Percentiles rank a stretch among this genome's conserved stretches.
Conservation (phyloP, 2,113 vertebrate species). For the Chauna torquata region DNA sequence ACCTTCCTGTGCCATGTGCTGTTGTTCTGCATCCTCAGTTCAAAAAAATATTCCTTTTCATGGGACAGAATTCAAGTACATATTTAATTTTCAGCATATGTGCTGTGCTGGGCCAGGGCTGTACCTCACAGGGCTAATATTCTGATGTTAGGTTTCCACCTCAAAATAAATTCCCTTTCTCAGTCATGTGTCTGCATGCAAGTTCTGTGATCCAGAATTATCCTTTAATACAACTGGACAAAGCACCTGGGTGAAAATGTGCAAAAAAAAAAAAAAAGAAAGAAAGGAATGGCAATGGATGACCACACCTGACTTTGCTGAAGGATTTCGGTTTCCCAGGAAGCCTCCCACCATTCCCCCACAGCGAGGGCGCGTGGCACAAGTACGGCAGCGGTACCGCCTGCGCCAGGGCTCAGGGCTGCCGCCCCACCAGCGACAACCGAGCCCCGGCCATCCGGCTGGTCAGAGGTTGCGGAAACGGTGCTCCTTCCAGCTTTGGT, state of each 20-base stretch:
- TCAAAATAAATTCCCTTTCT: not conserved
- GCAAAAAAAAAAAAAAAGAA: not conserved
- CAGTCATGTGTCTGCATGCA: no score
- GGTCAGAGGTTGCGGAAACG: constrained; percentile 23
- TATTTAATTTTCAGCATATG: not conserved
- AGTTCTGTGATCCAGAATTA: not conserved
- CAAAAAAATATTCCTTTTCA: not conserved
- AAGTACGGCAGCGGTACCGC: not conserved
- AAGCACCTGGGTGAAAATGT: not conserved
- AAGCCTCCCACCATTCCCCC: not conserved
- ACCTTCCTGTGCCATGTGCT: not conserved
- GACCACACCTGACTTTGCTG: not conserved
- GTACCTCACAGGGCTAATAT: not conserved
- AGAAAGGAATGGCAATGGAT: fast-evolving
- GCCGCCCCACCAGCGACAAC: not conserved
- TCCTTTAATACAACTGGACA: not conserved
- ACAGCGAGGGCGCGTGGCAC: not conserved
- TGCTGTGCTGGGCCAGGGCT: not conserved
- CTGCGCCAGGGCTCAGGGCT: not conserved
- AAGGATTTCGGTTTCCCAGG: not conserved
- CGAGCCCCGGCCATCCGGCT: not conserved
- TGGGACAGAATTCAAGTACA: not conserved
- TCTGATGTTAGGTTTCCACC: not conserved
- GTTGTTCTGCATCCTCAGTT: not conserved
- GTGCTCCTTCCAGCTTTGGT: not conserved